These are phyloP conservation scores for Brachirus orientalis DNA, from an alignment of 2,113 vertebrate species.

Conservation along the genomic window DNA sequence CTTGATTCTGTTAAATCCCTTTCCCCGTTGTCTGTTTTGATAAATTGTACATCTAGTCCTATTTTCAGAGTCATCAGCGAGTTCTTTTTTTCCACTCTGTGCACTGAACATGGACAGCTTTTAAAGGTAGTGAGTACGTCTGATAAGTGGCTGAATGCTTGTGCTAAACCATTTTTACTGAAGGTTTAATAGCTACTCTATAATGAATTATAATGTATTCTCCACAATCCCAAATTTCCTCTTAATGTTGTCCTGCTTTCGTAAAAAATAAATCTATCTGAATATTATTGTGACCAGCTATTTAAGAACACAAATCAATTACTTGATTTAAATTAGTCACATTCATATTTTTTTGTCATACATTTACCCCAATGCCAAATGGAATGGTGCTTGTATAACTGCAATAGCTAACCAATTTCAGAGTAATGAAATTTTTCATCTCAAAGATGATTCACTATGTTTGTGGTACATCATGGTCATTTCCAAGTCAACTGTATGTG, in stretches of 20 bases:
- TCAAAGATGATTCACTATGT: conserved; percentile 56
- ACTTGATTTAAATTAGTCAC: conserved; percentile 77
- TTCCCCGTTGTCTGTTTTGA: conserved; percentile 74
- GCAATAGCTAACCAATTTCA: conserved; percentile 62
- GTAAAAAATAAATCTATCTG: conserved; percentile 65
- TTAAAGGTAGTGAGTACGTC: conserved; percentile 82
- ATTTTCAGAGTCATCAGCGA: conserved; percentile 83
- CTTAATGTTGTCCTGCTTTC: conserved; percentile 71
- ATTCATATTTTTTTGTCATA: conserved; percentile 73
- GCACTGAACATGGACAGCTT: conserved; percentile 81
- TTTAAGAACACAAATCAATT: conserved; percentile 82
- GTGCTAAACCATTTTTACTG: conserved; percentile 83
- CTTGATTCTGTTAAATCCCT: conserved; percentile 66
- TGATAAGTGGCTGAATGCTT: conserved; percentile 86
- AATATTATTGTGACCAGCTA: conserved; percentile 81
- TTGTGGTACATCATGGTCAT: conserved; percentile 64
- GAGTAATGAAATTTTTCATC: conserved; percentile 50
- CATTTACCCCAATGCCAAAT: conserved; percentile 69
- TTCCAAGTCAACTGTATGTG: conserved; percentile 65
- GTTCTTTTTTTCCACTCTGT: conserved; percentile 81
- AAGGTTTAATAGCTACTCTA: conserved; percentile 84
- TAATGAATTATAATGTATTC: conserved; percentile 88
- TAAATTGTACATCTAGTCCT: conserved; percentile 82
- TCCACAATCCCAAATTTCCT: conserved; percentile 81
- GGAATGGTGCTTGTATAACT: conserved; percentile 60